Conservation (phyloP, 2,113 vertebrate species). For the Origma solitaria region DNA sequence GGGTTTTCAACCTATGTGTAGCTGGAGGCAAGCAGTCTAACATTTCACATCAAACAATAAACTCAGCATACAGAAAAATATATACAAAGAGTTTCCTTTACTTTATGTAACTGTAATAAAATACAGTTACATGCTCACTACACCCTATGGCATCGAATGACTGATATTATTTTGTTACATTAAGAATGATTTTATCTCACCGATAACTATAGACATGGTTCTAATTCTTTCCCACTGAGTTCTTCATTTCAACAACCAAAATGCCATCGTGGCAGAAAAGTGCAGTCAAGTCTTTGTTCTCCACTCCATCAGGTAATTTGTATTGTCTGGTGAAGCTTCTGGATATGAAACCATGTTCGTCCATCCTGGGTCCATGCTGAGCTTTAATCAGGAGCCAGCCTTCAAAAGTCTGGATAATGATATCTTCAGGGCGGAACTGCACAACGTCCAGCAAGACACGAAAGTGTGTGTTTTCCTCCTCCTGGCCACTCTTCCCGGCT, state of each 20-base stretch:
- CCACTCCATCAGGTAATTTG: slow-evolving; percentile 70
- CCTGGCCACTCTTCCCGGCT: neutral
- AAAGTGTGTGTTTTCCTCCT: slow-evolving; percentile 49
- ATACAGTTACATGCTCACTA: neutral
- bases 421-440: slow-evolving; percentile 83
- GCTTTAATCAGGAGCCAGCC: slow-evolving; percentile 84
- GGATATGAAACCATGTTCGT: slow-evolving; percentile 79
- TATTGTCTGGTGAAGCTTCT: slow-evolving; percentile 81
- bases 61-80: neutral
- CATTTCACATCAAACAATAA: slow-evolving; percentile 26
- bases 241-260: slow-evolving; percentile 79
- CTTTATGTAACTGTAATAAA: slow-evolving; percentile 32
- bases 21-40: neutral
- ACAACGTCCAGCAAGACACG: slow-evolving; percentile 79
- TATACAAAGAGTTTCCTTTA: neutral
- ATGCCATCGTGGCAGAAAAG: slow-evolving; percentile 82
- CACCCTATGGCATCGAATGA: neutral
- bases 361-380: slow-evolving; percentile 77
- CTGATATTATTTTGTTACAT: neutral
- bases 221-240: slow-evolving; percentile 14
- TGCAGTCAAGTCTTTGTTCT: slow-evolving; percentile 73
- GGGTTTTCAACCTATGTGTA: neutral
- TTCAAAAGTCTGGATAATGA: slow-evolving; percentile 84
- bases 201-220: neutral
- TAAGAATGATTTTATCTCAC: neutral